Evolutionary conservation across 2,113 vertebrate genomes (phyloP).

Genomic region (Morone chrysops): DNA sequence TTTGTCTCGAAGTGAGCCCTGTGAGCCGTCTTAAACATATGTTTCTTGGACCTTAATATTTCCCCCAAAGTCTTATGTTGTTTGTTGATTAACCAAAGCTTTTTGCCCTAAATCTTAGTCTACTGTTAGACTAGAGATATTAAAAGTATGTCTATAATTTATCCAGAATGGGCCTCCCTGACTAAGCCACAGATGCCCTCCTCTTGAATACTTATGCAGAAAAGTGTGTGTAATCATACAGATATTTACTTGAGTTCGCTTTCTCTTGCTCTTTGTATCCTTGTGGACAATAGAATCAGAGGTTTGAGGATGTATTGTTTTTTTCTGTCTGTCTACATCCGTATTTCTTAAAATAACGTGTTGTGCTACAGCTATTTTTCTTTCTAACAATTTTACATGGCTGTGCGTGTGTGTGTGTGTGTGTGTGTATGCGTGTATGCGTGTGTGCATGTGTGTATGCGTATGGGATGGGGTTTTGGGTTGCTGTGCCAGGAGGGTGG

Average conservation of each 20-base stretch:
- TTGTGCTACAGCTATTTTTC: constrained; percentile 72
- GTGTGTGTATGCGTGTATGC: background rate
- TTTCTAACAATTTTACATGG: constrained; percentile 69
- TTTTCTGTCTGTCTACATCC: constrained; percentile 55
- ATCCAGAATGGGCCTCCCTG: constrained; percentile 66
- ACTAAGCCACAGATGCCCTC: constrained; percentile 68
- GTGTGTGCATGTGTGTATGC: background rate
- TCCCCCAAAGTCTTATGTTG: constrained; percentile 57
- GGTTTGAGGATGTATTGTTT: constrained; percentile 68
- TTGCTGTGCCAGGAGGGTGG: constrained; percentile 76
- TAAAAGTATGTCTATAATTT: constrained; percentile 62
- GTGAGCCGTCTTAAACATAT: constrained; percentile 60
- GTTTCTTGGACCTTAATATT: constrained; percentile 54
- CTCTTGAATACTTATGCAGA: constrained; percentile 75
- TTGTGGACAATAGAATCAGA: constrained; percentile 75
- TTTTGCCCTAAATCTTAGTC: constrained; percentile 52
- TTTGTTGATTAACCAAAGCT: constrained; percentile 76
- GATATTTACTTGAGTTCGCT: constrained; percentile 81
- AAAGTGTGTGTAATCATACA: constrained; percentile 70
- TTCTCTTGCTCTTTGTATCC: constrained; percentile 69
- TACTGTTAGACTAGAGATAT: constrained; percentile 40
- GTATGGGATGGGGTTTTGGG: constrained; percentile 48
- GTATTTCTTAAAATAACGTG: constrained; percentile 69
- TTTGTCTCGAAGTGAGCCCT: constrained; percentile 52
- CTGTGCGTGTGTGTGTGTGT: constrained; percentile 52